A percentile compares a stretch with the other conserved stretches of the same genome.
These are phyloP conservation scores for Asobara japonica DNA, from an alignment of 1,140 invertebrate species.

Conservation along the genomic window DNA sequence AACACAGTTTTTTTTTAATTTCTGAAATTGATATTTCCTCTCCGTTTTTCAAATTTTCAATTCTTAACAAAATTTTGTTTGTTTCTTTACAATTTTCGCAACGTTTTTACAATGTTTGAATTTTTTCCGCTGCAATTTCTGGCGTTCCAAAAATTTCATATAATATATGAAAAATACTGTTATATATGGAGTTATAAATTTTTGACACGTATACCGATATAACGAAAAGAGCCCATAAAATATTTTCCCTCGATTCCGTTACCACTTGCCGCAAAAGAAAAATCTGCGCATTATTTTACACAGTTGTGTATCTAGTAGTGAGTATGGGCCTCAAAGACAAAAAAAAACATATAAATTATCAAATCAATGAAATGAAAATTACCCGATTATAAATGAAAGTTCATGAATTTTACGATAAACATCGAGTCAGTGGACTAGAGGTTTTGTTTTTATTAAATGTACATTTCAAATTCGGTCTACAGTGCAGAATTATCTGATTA, in stretches of 20 bases:
- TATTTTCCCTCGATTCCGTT: background rate
- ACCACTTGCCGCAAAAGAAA: background rate
- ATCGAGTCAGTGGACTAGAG: background rate
- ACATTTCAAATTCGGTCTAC: slow-evolving; percentile 9
- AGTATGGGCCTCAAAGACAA: background rate
- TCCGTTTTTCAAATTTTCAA: background rate
- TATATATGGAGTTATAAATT: too few relatives aligned
- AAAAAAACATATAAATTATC: background rate
- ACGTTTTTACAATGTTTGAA: too few relatives aligned
- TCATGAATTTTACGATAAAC: background rate
- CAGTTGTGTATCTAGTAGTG: background rate
- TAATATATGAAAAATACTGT: too few relatives aligned
- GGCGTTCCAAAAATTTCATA: too few relatives aligned
- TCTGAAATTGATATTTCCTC: background rate
- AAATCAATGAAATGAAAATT: background rate
- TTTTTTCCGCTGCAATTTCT: too few relatives aligned
- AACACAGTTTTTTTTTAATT: background rate
- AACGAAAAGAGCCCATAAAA: too few relatives aligned
- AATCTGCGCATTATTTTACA: background rate
- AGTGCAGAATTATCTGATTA: slow-evolving; percentile 3
- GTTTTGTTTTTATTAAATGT: slow-evolving; percentile 15
- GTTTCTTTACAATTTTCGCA: too few relatives aligned
- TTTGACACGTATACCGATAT: too few relatives aligned
- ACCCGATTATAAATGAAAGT: background rate
- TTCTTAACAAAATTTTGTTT: background rate